Percentiles rank a stretch among this genome's conserved stretches.
Evolutionary conservation across 1,140 invertebrate species (phyloP).

Genomic region (Holcopasites calliopsidis): DNA sequence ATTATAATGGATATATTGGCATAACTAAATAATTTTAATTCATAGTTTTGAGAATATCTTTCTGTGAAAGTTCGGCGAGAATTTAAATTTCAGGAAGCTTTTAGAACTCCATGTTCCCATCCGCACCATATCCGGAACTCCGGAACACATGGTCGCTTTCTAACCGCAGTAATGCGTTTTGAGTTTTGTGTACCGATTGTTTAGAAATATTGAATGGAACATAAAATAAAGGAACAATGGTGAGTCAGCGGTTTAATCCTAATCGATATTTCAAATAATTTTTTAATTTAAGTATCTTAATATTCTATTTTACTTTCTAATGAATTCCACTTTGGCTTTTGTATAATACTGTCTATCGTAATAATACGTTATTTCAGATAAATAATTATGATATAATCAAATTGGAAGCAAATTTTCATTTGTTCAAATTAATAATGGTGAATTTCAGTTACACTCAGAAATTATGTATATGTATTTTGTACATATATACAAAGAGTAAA

Average conservation of each 20-base stretch:
- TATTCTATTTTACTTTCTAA: not conserved
- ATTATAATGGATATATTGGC: too few relatives aligned
- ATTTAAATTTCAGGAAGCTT: slow-evolving; percentile 31
- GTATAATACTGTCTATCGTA: not conserved
- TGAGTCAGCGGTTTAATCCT: not conserved
- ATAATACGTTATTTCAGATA: too few relatives aligned
- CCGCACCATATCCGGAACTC: not conserved
- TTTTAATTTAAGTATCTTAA: not conserved
- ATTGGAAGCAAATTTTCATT: too few relatives aligned
- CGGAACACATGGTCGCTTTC: slow-evolving; percentile 44
- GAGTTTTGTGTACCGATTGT: not conserved
- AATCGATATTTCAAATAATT: not conserved
- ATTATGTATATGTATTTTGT: not conserved
- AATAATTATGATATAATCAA: too few relatives aligned
- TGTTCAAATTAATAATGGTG: not conserved
- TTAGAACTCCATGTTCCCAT: slow-evolving; percentile 18
- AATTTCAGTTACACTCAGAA: not conserved
- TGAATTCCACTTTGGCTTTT: not conserved
- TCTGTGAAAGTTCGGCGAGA: too few relatives aligned
- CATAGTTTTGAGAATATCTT: not conserved
- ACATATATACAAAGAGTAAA: not conserved
- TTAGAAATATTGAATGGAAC: slow-evolving; percentile 25
- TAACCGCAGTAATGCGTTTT: slow-evolving; percentile 11
- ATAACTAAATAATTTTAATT: not conserved
- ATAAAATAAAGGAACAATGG: slow-evolving; percentile 23